These are phyloP conservation scores for Drosophila ohnishii DNA, from an alignment of 1,140 invertebrate species.

Conservation along the genomic window DNA sequence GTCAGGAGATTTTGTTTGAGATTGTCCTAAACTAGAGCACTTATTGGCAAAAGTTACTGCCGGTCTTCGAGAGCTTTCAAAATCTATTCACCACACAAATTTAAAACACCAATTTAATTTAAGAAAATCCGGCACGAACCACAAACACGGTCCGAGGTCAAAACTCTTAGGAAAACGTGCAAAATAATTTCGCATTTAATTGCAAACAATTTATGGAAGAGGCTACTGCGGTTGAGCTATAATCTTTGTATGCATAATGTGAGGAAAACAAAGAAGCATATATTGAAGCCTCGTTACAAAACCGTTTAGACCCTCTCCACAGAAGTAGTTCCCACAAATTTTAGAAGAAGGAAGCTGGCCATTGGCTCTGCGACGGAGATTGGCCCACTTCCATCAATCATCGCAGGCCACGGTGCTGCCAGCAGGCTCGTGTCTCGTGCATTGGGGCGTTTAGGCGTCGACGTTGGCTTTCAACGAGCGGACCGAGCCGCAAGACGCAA, in stretches of 20 bases:
- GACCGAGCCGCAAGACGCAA: slow-evolving; percentile 24
- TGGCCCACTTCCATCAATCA: slow-evolving; percentile 42
- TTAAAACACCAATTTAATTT: slow-evolving; percentile 9
- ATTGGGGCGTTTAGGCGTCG: slow-evolving; percentile 65
- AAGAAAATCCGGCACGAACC: slow-evolving; percentile 31
- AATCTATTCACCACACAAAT: slow-evolving; percentile 9
- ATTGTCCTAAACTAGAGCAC: slow-evolving; percentile 1
- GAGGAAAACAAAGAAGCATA: slow-evolving; percentile 14
- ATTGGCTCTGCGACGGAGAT: background rate
- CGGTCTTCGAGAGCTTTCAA: slow-evolving; percentile 9
- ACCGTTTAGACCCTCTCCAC: slow-evolving; percentile 4
- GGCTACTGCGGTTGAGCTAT: slow-evolving; percentile 20
- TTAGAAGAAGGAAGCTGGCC: slow-evolving; percentile 22
- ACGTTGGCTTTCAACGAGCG: slow-evolving; percentile 61
- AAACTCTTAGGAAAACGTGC: slow-evolving; percentile 35
- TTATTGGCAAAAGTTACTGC: slow-evolving; percentile 5
- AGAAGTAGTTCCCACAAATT: background rate
- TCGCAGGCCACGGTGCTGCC: slow-evolving; percentile 16
- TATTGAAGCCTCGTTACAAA: slow-evolving; percentile 8
- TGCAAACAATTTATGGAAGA: slow-evolving; percentile 36
- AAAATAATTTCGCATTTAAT: slow-evolving; percentile 50
- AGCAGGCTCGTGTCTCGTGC: slow-evolving; percentile 31
- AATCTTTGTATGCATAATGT: slow-evolving; percentile 19
- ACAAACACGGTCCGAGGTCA: slow-evolving; percentile 28
- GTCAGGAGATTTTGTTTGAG: background rate